Conservation (phyloP, 2,888 invertebrate species). For the Drosophila koepferae region DNA sequence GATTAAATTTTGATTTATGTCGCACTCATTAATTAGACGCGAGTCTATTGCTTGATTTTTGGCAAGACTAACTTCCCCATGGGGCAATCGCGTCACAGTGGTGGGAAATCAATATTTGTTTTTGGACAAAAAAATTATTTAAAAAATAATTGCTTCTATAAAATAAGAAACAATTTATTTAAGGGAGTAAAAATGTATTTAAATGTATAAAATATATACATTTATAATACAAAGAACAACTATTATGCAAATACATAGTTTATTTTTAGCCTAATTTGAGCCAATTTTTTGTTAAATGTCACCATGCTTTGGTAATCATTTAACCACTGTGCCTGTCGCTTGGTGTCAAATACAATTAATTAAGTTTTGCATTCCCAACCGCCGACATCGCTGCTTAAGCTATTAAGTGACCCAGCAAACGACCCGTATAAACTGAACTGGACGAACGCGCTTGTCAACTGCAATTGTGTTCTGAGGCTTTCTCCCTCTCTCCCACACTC, state of each 20-base stretch:
- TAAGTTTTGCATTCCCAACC: conserved; percentile 52
- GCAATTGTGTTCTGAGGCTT: conserved; percentile 39
- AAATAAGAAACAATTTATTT: background rate
- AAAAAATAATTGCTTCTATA: background rate
- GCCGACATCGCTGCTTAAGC: conserved; percentile 42
- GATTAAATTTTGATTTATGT: conserved; percentile 79
- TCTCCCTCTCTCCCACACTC: conserved; percentile 2
- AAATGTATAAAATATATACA: no score
- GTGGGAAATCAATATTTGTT: background rate
- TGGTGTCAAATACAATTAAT: conserved; percentile 57
- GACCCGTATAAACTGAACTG: conserved; percentile 29
- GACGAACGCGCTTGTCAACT: conserved; percentile 30
- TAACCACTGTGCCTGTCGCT: conserved; percentile 40
- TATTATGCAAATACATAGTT: no score
- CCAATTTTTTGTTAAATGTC: background rate
- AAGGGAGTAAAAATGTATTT: no score
- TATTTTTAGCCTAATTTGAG: background rate
- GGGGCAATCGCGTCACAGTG: conserved; percentile 34
- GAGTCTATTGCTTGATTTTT: conserved; percentile 45
- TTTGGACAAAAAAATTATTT: background rate
- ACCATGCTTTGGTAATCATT: background rate
- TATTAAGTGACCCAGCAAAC: conserved; percentile 68
- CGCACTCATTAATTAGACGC: conserved; percentile 67
- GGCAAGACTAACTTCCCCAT: conserved; percentile 37
- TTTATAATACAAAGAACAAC: no score